Evolutionary conservation across 2,113 vertebrate species (phyloP), one percentile per base, ranked within the genome.

Genomic region (Ginglymostoma cirratum): DNA sequence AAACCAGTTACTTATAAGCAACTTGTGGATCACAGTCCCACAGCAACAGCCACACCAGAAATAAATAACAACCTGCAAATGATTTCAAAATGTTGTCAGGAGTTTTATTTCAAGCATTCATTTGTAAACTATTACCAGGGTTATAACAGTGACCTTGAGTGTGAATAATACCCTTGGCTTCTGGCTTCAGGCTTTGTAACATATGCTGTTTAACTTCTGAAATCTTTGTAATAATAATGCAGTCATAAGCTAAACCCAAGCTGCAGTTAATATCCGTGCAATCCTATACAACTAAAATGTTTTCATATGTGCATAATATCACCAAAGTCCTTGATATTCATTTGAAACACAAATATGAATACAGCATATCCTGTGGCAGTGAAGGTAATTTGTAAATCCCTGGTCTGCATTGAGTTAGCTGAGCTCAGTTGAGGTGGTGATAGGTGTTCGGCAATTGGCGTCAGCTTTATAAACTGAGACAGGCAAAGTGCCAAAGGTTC

Each of bases 171-270:
- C 87, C 34, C 87, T 17, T 1, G 3, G 52, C 52, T 34, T 65
- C n/a, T 92, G 45, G 52, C 87, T 92, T 17, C 30, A 21, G 55
- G 30, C 55, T 34, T 65, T n/a, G 1, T 61, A 65, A 34, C 30
- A 55, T 89, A 61, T n/a, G 48, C 55, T 92, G 87, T 92, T 92
- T 92, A 65, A 65, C 87, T 61, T 92, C 55, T 65, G 30, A 61
- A 61, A 65, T 65, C 87, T 55, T 92, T 65, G 87, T 61, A 65
- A 34, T 65, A 92, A 19, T 65, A 65, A 92, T 45, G 52, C 15
- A 15, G 30, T 61, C 27, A 5, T 90, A 34, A 90, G 27, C 30
- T 17, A 34, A 30, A 12, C 52, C 87, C 55, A 65, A 92, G 87
- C 87, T 61, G 87, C 87, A 92, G 52, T n/a, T 52, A n/a, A 65